A percentile compares a stretch with the other conserved stretches of the same genome.
Evolutionary conservation across 1,140 invertebrate genomes (phyloP).

Genomic region (Catajapyx aquilonaris): DNA sequence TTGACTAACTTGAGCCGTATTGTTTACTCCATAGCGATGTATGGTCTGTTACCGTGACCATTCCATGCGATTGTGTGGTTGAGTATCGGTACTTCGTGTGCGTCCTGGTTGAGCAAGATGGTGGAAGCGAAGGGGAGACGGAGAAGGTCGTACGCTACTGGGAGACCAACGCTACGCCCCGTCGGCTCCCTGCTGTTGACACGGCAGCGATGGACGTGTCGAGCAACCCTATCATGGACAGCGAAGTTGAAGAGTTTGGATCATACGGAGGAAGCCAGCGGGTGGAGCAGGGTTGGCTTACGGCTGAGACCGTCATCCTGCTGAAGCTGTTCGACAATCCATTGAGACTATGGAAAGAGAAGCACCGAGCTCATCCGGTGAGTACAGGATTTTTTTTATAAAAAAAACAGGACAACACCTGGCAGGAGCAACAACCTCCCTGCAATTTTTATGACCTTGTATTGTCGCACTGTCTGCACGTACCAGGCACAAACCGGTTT

Average conservation of each 20-base stretch:
- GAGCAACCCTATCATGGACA: no score
- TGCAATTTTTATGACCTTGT: no score
- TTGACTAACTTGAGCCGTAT: no score
- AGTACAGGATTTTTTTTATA: no score
- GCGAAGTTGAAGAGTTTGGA: conserved; percentile 36
- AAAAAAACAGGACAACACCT: no score
- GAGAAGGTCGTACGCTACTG: conserved; percentile 46
- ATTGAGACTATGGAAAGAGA: conserved; percentile 58
- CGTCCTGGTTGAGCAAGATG: conserved; percentile 23
- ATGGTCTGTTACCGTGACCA: conserved; percentile 17
- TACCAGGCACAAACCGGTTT: no score
- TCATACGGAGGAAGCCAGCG: conserved; percentile 34
- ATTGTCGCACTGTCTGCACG: no score
- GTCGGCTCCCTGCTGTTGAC: no score
- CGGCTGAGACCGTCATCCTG: conserved; percentile 62
- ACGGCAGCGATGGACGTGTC: no score
- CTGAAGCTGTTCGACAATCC: conserved; percentile 68
- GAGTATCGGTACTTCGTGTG: conserved; percentile 62
- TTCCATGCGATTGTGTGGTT: conserved; percentile 41
- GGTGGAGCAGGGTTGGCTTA: conserved; percentile 69
- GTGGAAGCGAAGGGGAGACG: conserved; percentile 26
- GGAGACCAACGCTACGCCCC: conserved; percentile 58
- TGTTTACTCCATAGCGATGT: conserved; percentile 13
- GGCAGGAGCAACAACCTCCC: no score
- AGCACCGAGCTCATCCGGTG: no score